Conservation (phyloP, 2,888 invertebrate species). For the Notocelia uddmanniana region DNA sequence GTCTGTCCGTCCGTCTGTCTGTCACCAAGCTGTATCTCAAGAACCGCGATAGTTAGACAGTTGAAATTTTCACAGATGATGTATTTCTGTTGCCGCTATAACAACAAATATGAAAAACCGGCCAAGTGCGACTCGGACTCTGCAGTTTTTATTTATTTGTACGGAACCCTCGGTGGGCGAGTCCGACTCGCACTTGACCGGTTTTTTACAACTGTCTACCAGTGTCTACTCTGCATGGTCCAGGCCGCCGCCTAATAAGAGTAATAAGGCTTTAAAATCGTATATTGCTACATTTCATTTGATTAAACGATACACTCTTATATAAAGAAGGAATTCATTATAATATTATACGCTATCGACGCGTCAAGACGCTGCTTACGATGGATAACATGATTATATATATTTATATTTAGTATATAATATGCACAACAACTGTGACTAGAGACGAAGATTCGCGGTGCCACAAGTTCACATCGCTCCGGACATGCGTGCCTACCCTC, state of each 20-base stretch:
- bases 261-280: constrained; percentile 60
- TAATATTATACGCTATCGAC: constrained; percentile 52
- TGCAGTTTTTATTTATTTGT: too few species aligned
- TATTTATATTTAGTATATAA: constrained; percentile 51
- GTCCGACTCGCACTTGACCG: too few species aligned
- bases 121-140: too few species aligned
- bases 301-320: constrained; percentile 59
- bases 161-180: too few species aligned
- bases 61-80: too few species aligned
- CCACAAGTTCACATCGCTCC: constrained; percentile 31
- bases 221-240: background rate
- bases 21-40: too few species aligned
- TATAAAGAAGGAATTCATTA: constrained; percentile 43
- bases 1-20: too few species aligned
- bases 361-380: constrained; percentile 44
- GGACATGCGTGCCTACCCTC: background rate
- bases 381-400: constrained; percentile 48
- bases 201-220: too few species aligned
- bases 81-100: too few species aligned
- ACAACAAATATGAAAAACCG: too few species aligned
- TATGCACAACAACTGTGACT: constrained; percentile 78
- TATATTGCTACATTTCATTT: constrained; percentile 62
- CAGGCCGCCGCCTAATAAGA: constrained; percentile 50
- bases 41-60: too few species aligned
- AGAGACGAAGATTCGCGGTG: constrained; percentile 71